These are phyloP conservation scores for Chirona hameri DNA, from an alignment of 2,888 invertebrate genomes.

Conservation along the genomic window DNA sequence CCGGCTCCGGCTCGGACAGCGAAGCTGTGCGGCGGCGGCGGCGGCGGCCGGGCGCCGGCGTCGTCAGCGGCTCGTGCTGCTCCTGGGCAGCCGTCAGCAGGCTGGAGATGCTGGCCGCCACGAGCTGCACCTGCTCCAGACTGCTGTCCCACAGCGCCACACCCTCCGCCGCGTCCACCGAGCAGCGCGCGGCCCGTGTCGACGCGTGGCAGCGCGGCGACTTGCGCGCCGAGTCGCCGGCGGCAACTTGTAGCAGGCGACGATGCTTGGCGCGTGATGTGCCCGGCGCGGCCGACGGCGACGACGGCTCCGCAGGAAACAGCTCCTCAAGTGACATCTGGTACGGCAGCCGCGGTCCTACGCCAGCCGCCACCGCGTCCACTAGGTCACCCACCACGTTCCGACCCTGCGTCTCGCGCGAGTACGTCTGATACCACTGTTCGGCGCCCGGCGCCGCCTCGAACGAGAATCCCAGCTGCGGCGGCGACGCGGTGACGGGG, in stretches of 20 bases:
- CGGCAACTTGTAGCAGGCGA: not conserved
- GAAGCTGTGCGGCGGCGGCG: not conserved
- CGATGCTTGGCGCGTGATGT: not conserved
- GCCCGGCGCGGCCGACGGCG: no score
- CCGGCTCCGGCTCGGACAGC: not conserved
- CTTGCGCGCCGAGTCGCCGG: not conserved
- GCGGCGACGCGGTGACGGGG: not conserved
- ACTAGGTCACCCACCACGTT: not conserved
- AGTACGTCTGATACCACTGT: slow-evolving; percentile 5
- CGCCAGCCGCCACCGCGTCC: not conserved
- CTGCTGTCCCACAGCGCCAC: slow-evolving; percentile 23
- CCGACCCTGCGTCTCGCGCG: not conserved
- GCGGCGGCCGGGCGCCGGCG: not conserved
- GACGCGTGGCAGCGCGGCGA: slow-evolving; percentile 25
- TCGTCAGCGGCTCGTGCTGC: not conserved
- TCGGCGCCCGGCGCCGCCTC: not conserved
- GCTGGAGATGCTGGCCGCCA: slow-evolving; percentile 23
- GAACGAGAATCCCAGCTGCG: not conserved
- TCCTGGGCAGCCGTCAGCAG: slow-evolving; percentile 22
- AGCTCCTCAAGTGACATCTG: not conserved
- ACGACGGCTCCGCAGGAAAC: not conserved
- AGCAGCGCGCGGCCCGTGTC: not conserved
- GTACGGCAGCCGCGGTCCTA: not conserved
- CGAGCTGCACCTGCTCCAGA: slow-evolving; percentile 26
- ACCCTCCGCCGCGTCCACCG: slow-evolving; percentile 24